Conservation (phyloP, 2,797 vertebrate genomes). For the Cercopithecus diana region DNA sequence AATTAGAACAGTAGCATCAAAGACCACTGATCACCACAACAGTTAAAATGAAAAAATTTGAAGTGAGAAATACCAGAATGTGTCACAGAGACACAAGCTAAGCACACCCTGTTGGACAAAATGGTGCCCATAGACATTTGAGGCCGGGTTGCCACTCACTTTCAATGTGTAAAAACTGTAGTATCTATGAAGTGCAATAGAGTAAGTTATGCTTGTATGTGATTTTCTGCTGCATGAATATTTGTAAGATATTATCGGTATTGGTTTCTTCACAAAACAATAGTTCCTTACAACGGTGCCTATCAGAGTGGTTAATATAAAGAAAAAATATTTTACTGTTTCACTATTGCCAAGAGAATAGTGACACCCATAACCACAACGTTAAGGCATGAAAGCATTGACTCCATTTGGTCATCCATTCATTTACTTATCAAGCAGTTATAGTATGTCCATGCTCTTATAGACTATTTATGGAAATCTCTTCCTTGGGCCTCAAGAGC, state of each 20-base stretch:
- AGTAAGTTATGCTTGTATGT: neutral
- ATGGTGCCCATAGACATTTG: neutral
- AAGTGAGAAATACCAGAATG: neutral
- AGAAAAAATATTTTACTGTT: neutral
- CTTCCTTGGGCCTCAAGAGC: neutral
- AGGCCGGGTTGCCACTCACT: neutral
- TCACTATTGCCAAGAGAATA: neutral
- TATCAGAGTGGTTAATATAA: neutral
- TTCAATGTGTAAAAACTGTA: neutral
- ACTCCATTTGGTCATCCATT: neutral
- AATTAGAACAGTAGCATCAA: neutral
- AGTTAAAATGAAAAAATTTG: neutral
- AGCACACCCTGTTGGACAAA: neutral
- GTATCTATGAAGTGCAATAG: neutral
- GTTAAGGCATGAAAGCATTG: neutral
- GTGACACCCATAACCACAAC: neutral
- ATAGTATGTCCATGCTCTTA: neutral
- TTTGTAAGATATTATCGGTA: neutral
- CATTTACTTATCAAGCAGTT: neutral
- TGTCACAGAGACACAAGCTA: neutral
- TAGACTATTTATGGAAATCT: neutral
- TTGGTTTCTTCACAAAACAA: neutral
- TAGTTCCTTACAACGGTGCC: neutral
- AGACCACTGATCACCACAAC: neutral
- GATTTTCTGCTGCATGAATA: neutral